Base-by-base conservation (phyloP, 2,888 invertebrate genomes). In the Leucania comma region DNA sequence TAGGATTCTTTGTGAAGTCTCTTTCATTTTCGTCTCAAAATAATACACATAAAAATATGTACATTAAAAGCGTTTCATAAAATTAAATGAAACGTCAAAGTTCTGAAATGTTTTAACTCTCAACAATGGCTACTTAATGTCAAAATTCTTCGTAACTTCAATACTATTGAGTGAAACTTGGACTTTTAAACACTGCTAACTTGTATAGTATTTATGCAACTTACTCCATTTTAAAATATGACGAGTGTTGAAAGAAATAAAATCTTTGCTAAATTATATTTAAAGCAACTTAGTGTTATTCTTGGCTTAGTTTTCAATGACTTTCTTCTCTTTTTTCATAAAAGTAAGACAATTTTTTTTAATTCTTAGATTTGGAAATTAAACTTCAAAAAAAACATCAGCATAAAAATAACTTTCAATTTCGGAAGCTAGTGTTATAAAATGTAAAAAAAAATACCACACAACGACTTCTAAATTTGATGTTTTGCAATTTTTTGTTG, bases 101-200 rank as follows among this genome's bases (percentile, higher is more conserved):
- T 78, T 78, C 0, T 64, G 8, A 71, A 71, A 69, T 48, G 38
- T 66, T 68, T 60, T 57, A 62, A 53, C 53, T 50, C 57, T 57
- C 24, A 59, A 78, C 66, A 71, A 78, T 72, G 78, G 42, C 48
- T 65, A 72, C 66, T 72, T 71, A 61, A 64, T 66, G 75, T 81
- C 68, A 42, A 71, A 83, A 82, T 72, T 67, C 60, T 73, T 78
- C 64, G 48, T 68, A 67, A 71, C 75, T 75, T 60, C 60, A 72
- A 66, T 72, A 51, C n/a, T 38, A 58, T 56, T 42, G 29, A 50
- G 68, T 54, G 48, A 68, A 38, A 75, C 71, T 75, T 68, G 46
- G 56, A 81, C 58, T 84, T 81, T 75, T 29, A 58, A 78, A 66
- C 22, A 68, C 66, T 76, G 56, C 14, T 61, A 58, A 61, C 68